Percentiles rank a stretch among this genome's conserved stretches.
phyloP scores from a whole-genome alignment of 1,140 invertebrate species.

The Drosophila navojoa region DNA sequence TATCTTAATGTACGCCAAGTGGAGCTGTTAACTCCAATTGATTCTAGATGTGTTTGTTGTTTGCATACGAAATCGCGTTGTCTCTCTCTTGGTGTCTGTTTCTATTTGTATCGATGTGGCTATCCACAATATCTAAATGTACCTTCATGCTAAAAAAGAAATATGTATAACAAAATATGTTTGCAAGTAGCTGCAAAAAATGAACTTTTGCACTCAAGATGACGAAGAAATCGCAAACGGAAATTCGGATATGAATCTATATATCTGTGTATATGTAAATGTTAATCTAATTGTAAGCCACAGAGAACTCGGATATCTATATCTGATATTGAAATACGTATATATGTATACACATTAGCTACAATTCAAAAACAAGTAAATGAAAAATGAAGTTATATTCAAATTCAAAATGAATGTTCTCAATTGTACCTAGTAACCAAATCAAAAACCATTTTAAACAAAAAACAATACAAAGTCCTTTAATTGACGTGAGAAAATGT shows the following conservation, averaged over 20 bases:
- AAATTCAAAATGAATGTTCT: slow-evolving; percentile 75
- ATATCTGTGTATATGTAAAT: slow-evolving; percentile 71
- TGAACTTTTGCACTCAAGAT: neutral
- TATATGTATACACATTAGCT: slow-evolving; percentile 63
- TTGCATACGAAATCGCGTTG: slow-evolving; percentile 34
- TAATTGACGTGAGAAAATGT: neutral
- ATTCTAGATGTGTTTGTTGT: slow-evolving; percentile 70
- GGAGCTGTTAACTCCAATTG: slow-evolving; percentile 31
- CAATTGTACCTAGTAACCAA: slow-evolving; percentile 74
- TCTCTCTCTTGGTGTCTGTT: slow-evolving; percentile 41
- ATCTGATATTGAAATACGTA: slow-evolving; percentile 55
- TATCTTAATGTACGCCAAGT: slow-evolving; percentile 26
- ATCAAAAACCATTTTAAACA: slow-evolving; percentile 37
- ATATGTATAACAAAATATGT: slow-evolving; percentile 21
- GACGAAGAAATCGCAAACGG: neutral
- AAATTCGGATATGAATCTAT: slow-evolving; percentile 23
- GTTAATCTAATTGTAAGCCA: slow-evolving; percentile 75
- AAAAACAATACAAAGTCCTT: neutral
- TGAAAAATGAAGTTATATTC: slow-evolving; percentile 65
- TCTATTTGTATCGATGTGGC: slow-evolving; percentile 37
- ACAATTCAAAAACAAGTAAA: slow-evolving; percentile 40
- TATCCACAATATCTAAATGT: slow-evolving; percentile 45
- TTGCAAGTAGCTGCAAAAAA: slow-evolving; percentile 15
- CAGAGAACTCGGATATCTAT: slow-evolving; percentile 41
- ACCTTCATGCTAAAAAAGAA: slow-evolving; percentile 30